Evolutionary conservation across 2,888 invertebrate species (phyloP).

Genomic region (Cryptosula pallasiana): DNA sequence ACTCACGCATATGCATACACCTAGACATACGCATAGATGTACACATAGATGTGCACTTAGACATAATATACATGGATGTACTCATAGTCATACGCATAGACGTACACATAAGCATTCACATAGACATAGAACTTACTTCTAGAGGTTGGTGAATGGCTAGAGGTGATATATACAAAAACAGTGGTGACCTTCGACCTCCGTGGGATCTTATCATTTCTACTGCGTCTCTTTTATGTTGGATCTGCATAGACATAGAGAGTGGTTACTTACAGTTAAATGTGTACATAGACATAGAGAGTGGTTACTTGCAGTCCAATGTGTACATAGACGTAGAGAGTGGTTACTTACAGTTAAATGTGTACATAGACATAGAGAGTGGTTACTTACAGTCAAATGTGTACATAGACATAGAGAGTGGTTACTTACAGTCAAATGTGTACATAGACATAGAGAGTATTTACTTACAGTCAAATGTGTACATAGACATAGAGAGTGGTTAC

Average conservation of each 20-base stretch:
- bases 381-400: slow-evolving; percentile 5
- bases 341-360: slow-evolving; percentile 6
- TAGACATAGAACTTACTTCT: slow-evolving; percentile 15
- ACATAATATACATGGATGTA: too few relatives aligned
- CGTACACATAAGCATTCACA: too few relatives aligned
- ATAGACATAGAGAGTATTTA: background rate
- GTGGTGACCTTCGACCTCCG: background rate
- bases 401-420: background rate
- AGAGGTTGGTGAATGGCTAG: slow-evolving; percentile 5
- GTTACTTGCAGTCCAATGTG: background rate
- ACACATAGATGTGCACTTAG: too few relatives aligned
- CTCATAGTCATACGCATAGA: too few relatives aligned
- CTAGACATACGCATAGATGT: too few relatives aligned
- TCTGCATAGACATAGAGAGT: background rate
- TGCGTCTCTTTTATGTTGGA: background rate
- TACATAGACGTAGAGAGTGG: background rate
- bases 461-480: background rate
- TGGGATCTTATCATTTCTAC: slow-evolving; percentile 1
- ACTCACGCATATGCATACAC: too few relatives aligned
- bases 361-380: background rate
- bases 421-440: slow-evolving; percentile 11
- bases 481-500: background rate
- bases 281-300: background rate
- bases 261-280: background rate
- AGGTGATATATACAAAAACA: slow-evolving; percentile 19